Conservation (phyloP, 2,888 invertebrate species). For the Acanthococcus lagerstroemiae region DNA sequence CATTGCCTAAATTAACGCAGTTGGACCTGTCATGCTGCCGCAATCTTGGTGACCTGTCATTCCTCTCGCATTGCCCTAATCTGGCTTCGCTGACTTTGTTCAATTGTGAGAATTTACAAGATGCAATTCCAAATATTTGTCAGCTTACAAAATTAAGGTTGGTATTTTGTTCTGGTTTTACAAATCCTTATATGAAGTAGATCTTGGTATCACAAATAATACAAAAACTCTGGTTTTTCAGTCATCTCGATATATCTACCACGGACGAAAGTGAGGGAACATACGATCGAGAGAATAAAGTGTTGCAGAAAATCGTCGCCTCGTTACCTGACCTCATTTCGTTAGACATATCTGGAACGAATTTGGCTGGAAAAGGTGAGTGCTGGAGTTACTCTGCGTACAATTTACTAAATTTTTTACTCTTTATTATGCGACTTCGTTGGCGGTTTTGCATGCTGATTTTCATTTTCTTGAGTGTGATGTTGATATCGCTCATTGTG, state of each 20-base stretch:
- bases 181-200: neutral
- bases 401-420: no score
- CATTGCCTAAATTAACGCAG: constrained; percentile 27
- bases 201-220: no score
- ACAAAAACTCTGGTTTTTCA: constrained; percentile 41
- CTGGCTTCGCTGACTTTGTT: constrained; percentile 32
- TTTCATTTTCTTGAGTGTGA: no score
- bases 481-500: no score
- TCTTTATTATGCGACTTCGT: no score
- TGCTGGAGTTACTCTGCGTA: no score
- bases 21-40: constrained; percentile 32
- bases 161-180: constrained; percentile 31
- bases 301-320: constrained; percentile 59
- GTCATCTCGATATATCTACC: constrained; percentile 77
- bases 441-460: no score
- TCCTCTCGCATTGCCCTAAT: constrained; percentile 16
- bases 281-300: constrained; percentile 63
- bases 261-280: constrained; percentile 58
- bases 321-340: constrained; percentile 65
- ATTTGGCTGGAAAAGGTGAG: constrained; percentile 72
- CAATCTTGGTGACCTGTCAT: constrained; percentile 22
- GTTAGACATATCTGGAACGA: constrained; percentile 91
- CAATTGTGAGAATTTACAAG: constrained; percentile 29
- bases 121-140: constrained; percentile 27
- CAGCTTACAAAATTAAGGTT: constrained; percentile 21